phyloP scores from a whole-genome alignment of 2,797 vertebrate species.

The Pagetopsis macropterus region DNA sequence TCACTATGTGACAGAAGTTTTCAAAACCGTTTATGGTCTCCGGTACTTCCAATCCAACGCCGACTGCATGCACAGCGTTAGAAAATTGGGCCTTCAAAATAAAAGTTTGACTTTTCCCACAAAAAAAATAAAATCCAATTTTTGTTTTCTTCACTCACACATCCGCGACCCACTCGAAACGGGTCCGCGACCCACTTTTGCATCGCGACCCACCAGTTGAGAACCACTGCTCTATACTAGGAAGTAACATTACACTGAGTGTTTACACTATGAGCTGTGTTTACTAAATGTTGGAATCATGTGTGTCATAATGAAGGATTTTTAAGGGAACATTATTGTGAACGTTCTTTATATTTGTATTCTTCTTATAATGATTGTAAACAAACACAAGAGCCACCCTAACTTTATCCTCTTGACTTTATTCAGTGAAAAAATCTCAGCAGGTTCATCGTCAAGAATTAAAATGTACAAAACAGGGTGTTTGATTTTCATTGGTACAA shows the following conservation, averaged over 20 bases:
- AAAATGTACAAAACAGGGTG: conserved; percentile 73
- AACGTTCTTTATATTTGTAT: conserved; percentile 11
- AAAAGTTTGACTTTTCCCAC: too few relatives aligned
- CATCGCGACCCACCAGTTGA: too few relatives aligned
- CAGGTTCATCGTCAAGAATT: conserved; percentile 60
- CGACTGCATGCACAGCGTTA: too few relatives aligned
- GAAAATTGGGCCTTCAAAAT: too few relatives aligned
- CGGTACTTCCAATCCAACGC: too few relatives aligned
- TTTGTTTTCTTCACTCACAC: too few relatives aligned
- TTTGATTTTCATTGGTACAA: conserved; percentile 71
- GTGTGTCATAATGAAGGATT: conserved; percentile 11
- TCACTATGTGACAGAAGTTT: too few relatives aligned
- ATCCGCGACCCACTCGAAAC: too few relatives aligned
- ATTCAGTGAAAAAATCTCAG: conserved; percentile 64
- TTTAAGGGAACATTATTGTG: conserved; percentile 27
- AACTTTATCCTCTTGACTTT: conserved; percentile 59
- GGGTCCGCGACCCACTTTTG: too few relatives aligned
- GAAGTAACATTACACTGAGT: conserved; percentile 9
- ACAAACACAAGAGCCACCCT: conserved; percentile 27
- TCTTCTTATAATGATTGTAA: conserved; percentile 22
- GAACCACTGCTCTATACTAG: not conserved
- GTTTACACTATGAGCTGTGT: conserved; percentile 47
- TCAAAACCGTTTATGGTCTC: too few relatives aligned
- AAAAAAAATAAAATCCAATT: too few relatives aligned
- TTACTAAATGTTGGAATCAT: conserved; percentile 20